A percentile compares a stretch with the other conserved stretches of the same genome.
phyloP scores from a whole-genome alignment of 2,797 vertebrate species.

The Pygocentrus nattereri region DNA sequence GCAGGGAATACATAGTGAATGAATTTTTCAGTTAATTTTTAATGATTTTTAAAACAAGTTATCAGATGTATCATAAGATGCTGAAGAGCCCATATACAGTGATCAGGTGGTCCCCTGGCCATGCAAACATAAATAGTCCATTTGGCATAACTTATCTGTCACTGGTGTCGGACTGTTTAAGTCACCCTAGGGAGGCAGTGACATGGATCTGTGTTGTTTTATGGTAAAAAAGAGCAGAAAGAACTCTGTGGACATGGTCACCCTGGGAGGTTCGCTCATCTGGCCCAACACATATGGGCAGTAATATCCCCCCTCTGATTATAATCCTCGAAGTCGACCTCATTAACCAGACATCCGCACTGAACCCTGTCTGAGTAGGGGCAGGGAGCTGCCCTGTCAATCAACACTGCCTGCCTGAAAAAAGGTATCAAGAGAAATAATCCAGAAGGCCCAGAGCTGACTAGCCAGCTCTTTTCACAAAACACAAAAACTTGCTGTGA shows the following conservation, averaged over 20 bases:
- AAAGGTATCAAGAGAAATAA: slow-evolving; percentile 77
- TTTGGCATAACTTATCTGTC: slow-evolving; percentile 77
- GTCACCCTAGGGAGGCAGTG: slow-evolving; percentile 62
- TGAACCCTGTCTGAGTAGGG: slow-evolving; percentile 81
- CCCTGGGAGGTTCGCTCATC: slow-evolving; percentile 74
- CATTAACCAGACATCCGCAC: slow-evolving; percentile 82
- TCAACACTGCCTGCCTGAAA: slow-evolving; percentile 81
- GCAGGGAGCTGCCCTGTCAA: slow-evolving; percentile 79
- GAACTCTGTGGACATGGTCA: slow-evolving; percentile 63
- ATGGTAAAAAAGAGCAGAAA: slow-evolving; percentile 75
- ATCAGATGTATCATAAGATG: slow-evolving; percentile 18
- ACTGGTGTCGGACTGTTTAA: slow-evolving; percentile 62
- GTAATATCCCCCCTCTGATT: slow-evolving; percentile 82
- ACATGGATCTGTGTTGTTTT: slow-evolving; percentile 69
- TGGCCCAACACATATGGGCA: slow-evolving; percentile 79
- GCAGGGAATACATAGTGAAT: slow-evolving; percentile 45
- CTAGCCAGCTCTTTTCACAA: background rate
- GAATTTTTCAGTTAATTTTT: slow-evolving; percentile 32
- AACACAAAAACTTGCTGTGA: background rate
- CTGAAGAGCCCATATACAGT: slow-evolving; percentile 28
- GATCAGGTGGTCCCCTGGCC: slow-evolving; percentile 55
- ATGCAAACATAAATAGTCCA: slow-evolving; percentile 71
- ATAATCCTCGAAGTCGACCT: slow-evolving; percentile 80
- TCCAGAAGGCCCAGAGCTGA: slow-evolving; percentile 57
- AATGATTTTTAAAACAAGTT: slow-evolving; percentile 38